Percentiles rank a stretch among this genome's conserved stretches.
Evolutionary conservation across 2,797 vertebrate genomes (phyloP).

Genomic region (Chelon labrosus): DNA sequence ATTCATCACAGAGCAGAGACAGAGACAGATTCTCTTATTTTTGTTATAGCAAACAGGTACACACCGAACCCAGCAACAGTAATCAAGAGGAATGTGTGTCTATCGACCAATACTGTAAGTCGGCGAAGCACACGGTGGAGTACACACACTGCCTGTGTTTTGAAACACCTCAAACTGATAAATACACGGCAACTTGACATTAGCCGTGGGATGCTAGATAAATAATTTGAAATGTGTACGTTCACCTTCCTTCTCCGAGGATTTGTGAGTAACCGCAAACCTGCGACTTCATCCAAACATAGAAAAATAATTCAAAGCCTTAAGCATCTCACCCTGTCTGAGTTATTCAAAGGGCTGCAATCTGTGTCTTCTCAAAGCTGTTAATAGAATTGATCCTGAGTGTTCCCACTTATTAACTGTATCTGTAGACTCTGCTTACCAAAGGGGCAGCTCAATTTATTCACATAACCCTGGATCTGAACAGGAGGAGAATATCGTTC

Average conservation of each 20-base stretch:
- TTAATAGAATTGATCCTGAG: slow-evolving; percentile 6
- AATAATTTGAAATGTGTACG: neutral
- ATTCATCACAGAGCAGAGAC: slow-evolving; percentile 15
- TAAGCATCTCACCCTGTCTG: neutral
- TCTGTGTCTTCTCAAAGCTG: slow-evolving; percentile 1
- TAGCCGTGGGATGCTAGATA: neutral
- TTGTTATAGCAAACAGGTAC: slow-evolving; percentile 24
- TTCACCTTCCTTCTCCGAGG: neutral
- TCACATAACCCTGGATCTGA: slow-evolving; percentile 9
- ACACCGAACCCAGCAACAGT: slow-evolving; percentile 6
- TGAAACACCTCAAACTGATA: neutral
- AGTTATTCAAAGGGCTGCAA: slow-evolving; percentile 10
- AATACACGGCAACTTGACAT: neutral
- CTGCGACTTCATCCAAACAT: neutral
- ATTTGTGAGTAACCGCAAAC: slow-evolving; percentile 2
- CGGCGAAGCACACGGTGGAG: slow-evolving; percentile 7
- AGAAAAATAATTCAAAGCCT: neutral
- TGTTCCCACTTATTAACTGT: slow-evolving; percentile 13
- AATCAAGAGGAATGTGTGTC: slow-evolving; percentile 33
- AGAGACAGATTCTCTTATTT: slow-evolving; percentile 41
- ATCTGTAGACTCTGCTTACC: slow-evolving; percentile 7
- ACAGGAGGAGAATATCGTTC: neutral
- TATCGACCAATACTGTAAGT: slow-evolving; percentile 3
- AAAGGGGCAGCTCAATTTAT: slow-evolving; percentile 8
- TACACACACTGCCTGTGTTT: neutral